Base-by-base conservation (phyloP, 2,797 vertebrate species). In the Centropyge bicolor region DNA sequence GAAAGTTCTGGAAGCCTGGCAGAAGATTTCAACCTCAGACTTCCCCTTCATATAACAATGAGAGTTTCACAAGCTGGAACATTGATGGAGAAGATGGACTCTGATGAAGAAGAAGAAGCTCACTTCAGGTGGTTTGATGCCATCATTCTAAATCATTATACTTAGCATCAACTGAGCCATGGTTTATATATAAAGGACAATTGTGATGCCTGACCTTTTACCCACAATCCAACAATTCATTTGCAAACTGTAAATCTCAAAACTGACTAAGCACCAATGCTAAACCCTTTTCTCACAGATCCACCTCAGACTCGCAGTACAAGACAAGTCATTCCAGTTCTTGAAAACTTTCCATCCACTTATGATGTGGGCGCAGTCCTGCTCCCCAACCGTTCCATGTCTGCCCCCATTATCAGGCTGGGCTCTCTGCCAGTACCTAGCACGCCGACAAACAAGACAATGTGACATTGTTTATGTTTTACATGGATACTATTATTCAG, bases 361-460 rank as follows among this genome's bases (percentile, higher is more conserved):
- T 20, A 8, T 41, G 31, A 82, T 48, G 1, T 80, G 77, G 36
- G 22, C 78, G 64, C 78, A 80, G 78, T 84, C 41, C 52, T 80
- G 73, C 2, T 76, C 31, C 1, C 56, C 27, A 0, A 19, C 8
- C 0, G 0, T 0, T 19, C 6, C 0, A 20, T n/a, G 0, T 46
- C 54, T 41, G 12, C n/a, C 57, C 10, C 54, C 54, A 3, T 79
- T 51, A 67, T 83, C 76, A 45, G 76, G 76, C 55, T 80, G 76
- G 0, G 1, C 0, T 0, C 0, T 0, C 3, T 1, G 0, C 78
- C 82, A 84, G 48, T 31, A 66, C 5, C 59, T 76, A 67, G n/a
- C n/a, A 56, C 17, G 11, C 31, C 4, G n/a, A 36, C 13, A 36
- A 14, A 48, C 9, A 11, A 27, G 43, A 48, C 19, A 38, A 46